Conservation (phyloP, 2,113 vertebrate genomes). For the Sisor rabdophorus region DNA sequence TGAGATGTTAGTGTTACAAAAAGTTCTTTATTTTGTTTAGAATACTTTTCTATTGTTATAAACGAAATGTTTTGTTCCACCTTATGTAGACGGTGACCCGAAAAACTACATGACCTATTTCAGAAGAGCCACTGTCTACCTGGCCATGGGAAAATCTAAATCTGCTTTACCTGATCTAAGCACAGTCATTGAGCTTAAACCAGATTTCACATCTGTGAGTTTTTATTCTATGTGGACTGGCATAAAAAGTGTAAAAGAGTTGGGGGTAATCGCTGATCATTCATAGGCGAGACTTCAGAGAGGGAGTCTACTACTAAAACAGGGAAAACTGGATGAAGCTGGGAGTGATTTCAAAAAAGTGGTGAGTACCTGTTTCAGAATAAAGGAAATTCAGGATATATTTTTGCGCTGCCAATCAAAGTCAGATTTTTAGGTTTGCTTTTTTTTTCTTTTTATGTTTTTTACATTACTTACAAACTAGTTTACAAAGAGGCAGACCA, state of each 20-base stretch:
- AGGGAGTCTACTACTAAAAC: constrained; percentile 89
- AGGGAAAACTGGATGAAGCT: constrained; percentile 92
- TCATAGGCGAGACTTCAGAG: constrained; percentile 89
- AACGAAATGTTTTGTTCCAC: neutral
- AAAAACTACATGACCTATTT: constrained; percentile 95
- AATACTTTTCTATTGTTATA: neutral
- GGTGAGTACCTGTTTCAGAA: constrained; percentile 69
- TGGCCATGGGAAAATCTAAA: constrained; percentile 97
- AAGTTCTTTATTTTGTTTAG: neutral
- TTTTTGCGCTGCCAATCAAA: too few species aligned
- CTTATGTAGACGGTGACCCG: constrained; percentile 85
- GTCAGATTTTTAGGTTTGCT: too few species aligned
- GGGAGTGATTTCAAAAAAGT: constrained; percentile 93
- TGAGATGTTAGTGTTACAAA: constrained; percentile 62
- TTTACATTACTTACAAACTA: too few species aligned
- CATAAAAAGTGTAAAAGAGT: neutral
- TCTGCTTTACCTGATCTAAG: constrained; percentile 93
- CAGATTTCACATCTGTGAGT: constrained; percentile 93
- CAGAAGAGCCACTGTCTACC: constrained; percentile 93
- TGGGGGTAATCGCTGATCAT: neutral
- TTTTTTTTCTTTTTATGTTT: too few species aligned
- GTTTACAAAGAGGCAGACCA: too few species aligned
- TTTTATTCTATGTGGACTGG: neutral
- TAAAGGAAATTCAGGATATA: too few species aligned
- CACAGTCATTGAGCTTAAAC: constrained; percentile 94